Percentiles rank a stretch among this genome's conserved stretches.
Evolutionary conservation across 2,113 vertebrate species (phyloP).

Genomic region (Girardinichthys multiradiatus): DNA sequence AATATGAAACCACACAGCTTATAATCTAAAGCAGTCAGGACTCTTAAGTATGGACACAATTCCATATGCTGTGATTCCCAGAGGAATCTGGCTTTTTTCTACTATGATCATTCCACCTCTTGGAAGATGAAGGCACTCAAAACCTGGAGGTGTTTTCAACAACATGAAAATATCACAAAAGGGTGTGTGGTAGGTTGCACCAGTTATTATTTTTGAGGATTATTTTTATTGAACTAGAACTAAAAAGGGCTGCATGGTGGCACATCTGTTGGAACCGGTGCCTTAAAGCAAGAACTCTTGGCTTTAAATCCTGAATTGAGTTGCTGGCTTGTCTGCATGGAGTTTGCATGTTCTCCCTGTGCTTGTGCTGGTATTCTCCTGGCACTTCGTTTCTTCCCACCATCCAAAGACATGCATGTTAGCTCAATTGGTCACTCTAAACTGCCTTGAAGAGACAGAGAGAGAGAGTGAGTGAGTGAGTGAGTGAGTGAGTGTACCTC

Average conservation of each 20-base stretch:
- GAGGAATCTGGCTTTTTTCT: not conserved
- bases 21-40: slow-evolving; percentile 1
- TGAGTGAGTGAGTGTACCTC: not conserved
- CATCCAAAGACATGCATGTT: not conserved
- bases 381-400: not conserved
- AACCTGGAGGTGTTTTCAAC: not conserved
- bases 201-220: too few relatives aligned
- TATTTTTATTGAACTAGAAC: too few relatives aligned
- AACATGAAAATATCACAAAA: not conserved
- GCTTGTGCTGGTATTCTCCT: too few relatives aligned
- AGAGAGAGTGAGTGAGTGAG: too few relatives aligned
- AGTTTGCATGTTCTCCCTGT: not conserved
- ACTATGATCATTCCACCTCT: not conserved
- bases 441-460: not conserved
- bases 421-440: not conserved
- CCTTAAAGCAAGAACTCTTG: not conserved
- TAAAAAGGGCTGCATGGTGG: too few relatives aligned
- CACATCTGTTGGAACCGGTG: too few relatives aligned
- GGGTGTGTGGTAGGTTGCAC: not conserved
- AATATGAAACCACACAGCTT: slow-evolving; percentile 1
- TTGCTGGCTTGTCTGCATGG: too few relatives aligned
- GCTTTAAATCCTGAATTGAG: too few relatives aligned
- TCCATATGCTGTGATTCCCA: not conserved
- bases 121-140: not conserved
- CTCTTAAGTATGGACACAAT: not conserved